Evolutionary conservation across 2,797 vertebrate species (phyloP).

Genomic region (Pseudomugil gertrudae): DNA sequence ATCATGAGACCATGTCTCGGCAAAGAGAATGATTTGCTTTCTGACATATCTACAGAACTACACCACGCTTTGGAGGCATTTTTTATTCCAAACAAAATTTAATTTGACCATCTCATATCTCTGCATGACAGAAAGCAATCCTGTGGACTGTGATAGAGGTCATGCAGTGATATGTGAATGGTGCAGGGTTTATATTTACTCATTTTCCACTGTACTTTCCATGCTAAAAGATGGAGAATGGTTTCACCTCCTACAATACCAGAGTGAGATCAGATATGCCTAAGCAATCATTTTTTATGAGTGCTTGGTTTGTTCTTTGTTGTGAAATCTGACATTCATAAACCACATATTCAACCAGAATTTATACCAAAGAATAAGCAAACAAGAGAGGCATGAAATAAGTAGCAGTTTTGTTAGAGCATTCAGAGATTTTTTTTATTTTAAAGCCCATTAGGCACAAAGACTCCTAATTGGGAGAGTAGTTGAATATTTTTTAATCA

Average conservation of each 20-base stretch:
- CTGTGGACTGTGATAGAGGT: constrained; percentile 36
- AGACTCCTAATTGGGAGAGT: too few relatives aligned
- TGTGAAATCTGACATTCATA: constrained; percentile 28
- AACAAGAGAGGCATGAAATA: not conserved
- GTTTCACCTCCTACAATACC: constrained; percentile 1
- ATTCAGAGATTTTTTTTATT: not conserved
- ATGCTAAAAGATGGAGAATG: constrained; percentile 26
- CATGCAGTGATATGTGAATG: constrained; percentile 13
- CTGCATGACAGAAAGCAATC: constrained; percentile 45
- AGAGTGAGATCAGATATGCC: constrained; percentile 33
- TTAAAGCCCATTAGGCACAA: too few relatives aligned
- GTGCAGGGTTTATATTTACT: not conserved
- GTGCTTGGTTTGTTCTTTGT: not conserved
- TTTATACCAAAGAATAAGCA: not conserved
- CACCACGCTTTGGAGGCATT: constrained; percentile 14
- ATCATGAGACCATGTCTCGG: constrained; percentile 32
- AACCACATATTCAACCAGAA: not conserved
- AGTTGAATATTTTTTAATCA: too few relatives aligned
- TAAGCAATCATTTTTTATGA: not conserved
- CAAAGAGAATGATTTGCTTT: constrained; percentile 44
- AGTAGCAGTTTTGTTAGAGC: not conserved
- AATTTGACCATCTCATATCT: constrained; percentile 48
- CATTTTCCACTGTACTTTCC: constrained; percentile 19
- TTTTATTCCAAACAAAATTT: constrained; percentile 35
- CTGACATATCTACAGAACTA: constrained; percentile 47